Evolutionary conservation across 2,888 invertebrate species (phyloP).

Genomic region (Acanthosepion esculentum): DNA sequence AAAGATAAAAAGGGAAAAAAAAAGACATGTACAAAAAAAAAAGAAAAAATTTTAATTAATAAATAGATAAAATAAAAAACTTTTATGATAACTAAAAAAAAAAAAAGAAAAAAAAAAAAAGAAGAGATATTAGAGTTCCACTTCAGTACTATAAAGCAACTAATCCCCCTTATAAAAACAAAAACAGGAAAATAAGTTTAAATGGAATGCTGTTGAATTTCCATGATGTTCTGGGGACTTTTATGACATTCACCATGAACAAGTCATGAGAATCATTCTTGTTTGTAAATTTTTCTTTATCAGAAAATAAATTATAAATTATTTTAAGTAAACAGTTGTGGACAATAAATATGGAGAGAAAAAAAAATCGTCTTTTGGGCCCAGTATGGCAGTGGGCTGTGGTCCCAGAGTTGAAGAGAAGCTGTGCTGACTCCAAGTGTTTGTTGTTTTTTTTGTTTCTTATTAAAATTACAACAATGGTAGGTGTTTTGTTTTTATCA

Average conservation of each 20-base stretch:
- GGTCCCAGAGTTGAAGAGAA: not conserved
- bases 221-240: not conserved
- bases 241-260: not conserved
- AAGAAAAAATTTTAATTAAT: too few species aligned
- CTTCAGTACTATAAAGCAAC: not conserved
- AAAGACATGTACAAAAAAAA: too few species aligned
- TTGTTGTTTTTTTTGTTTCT: not conserved
- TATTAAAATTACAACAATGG: constrained; percentile 41
- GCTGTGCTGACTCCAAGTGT: not conserved
- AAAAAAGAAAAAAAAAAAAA: too few species aligned
- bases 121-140: not conserved
- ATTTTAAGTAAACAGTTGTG: not conserved
- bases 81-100: not conserved
- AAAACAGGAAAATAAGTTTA: not conserved
- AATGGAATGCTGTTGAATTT: not conserved
- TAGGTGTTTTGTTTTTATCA: constrained; percentile 42
- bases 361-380: not conserved
- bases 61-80: too few species aligned
- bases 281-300: not conserved
- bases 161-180: not conserved
- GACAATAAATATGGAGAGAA: not conserved
- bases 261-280: not conserved
- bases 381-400: constrained; percentile 33
- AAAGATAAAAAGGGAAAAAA: not conserved
- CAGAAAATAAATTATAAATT: not conserved